Evolutionary conservation across 1,140 invertebrate species (phyloP).

Genomic region (Pantala flavescens): DNA sequence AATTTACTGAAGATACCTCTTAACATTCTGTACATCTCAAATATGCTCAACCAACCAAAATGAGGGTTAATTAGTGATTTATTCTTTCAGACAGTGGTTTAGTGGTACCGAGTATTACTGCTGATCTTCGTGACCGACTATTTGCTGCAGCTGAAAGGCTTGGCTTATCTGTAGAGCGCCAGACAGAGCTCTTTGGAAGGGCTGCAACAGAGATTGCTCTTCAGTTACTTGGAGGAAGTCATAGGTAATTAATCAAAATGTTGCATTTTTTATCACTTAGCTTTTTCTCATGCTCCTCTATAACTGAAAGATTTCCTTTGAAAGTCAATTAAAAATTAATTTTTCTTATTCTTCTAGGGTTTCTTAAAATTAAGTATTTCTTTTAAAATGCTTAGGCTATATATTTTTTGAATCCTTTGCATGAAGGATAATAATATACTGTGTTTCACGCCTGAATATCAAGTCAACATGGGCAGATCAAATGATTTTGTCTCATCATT

Average conservation of each 20-base stretch:
- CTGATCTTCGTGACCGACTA: constrained; percentile 51
- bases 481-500: too few relatives aligned
- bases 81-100: constrained; percentile 53
- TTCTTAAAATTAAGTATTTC: too few relatives aligned
- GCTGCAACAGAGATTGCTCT: constrained; percentile 67
- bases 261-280: not conserved
- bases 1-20: too few relatives aligned
- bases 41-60: too few relatives aligned
- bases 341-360: too few relatives aligned
- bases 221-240: constrained; percentile 63
- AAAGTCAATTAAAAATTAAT: not conserved
- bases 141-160: constrained; percentile 51
- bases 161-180: constrained; percentile 54
- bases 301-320: not conserved
- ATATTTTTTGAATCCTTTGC: too few relatives aligned
- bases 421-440: too few relatives aligned
- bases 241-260: constrained; percentile 27
- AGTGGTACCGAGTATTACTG: constrained; percentile 63
- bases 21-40: too few relatives aligned
- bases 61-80: too few relatives aligned
- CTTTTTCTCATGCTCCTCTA: not conserved
- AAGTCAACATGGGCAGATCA: too few relatives aligned
- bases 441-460: too few relatives aligned
- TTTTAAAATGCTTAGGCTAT: too few relatives aligned
- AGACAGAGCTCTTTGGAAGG: constrained; percentile 62